Evolutionary conservation across 1,140 invertebrate genomes (phyloP).

Genomic region (Drosophila takahashii): DNA sequence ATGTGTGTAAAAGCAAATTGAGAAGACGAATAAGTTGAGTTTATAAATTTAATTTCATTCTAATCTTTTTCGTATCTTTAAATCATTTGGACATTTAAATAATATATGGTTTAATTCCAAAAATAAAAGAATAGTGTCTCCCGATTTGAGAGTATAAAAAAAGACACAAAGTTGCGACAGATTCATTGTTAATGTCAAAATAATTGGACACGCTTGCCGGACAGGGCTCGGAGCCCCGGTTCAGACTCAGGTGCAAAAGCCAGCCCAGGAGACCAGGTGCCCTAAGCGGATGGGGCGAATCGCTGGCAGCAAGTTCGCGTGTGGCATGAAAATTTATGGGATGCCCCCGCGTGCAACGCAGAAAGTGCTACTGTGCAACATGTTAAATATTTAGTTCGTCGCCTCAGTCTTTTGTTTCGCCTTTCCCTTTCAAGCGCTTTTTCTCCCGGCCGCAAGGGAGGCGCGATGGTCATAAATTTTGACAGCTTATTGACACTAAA

Average conservation of each 20-base stretch:
- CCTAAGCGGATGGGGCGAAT: constrained; percentile 31
- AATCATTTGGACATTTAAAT: too few relatives aligned
- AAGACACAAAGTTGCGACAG: constrained; percentile 61
- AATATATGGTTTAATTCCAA: too few relatives aligned
- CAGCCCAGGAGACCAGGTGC: constrained; percentile 22
- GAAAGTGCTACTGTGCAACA: constrained; percentile 52
- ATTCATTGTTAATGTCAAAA: constrained; percentile 83
- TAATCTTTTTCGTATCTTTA: too few relatives aligned
- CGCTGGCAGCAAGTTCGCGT: constrained; percentile 57
- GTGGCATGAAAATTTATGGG: constrained; percentile 80
- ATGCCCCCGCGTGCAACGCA: constrained; percentile 38
- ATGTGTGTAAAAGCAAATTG: too few relatives aligned
- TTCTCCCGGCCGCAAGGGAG: constrained; percentile 32
- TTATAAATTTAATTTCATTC: too few relatives aligned
- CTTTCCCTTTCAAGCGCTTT: constrained; percentile 26
- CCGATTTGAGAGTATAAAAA: constrained; percentile 24
- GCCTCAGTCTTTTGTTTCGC: constrained; percentile 47
- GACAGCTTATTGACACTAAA: constrained; percentile 79
- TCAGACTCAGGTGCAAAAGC: constrained; percentile 30
- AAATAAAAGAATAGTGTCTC: background rate
- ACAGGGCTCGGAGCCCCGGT: constrained; percentile 22
- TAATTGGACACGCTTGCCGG: constrained; percentile 81
- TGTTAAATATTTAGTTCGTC: constrained; percentile 62
- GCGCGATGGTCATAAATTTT: constrained; percentile 71
- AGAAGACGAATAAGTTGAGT: too few relatives aligned